phyloP scores from a whole-genome alignment of 64 coral and sea anemone genomes.

The Acropora yongei region DNA sequence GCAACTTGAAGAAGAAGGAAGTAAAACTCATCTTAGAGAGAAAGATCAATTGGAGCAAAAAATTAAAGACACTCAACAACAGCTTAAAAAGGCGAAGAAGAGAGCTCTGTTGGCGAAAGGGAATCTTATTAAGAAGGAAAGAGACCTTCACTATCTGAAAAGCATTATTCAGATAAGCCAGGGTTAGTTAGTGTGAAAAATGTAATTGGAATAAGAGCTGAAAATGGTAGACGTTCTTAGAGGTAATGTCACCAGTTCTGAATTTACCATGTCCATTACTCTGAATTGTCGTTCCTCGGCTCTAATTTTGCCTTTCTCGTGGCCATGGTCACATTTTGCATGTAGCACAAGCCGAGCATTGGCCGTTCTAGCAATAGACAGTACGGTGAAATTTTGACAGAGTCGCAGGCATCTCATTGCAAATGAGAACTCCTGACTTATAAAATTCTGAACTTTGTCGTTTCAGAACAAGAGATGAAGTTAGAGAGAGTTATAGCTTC shows the following conservation, averaged over 20 bases:
- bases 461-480: not conserved
- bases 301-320: too few relatives aligned
- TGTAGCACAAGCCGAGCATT: too few relatives aligned
- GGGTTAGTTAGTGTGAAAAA: not conserved
- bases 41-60: not conserved
- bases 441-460: not conserved
- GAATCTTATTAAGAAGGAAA: not conserved
- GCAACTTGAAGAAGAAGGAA: not conserved
- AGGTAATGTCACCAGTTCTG: too few relatives aligned
- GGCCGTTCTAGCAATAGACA: too few relatives aligned
- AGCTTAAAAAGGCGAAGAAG: conserved; percentile 1
- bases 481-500: not conserved
- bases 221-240: too few relatives aligned
- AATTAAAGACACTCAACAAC: not conserved
- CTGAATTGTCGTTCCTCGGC: too few relatives aligned
- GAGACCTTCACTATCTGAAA: not conserved
- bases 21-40: not conserved
- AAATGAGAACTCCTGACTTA: too few relatives aligned
- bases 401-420: too few relatives aligned
- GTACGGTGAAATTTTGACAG: too few relatives aligned
- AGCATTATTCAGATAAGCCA: not conserved
- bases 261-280: too few relatives aligned
- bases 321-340: too few relatives aligned
- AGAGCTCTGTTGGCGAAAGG: not conserved
- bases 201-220: not conserved